phyloP scores from a whole-genome alignment of 2,888 invertebrate genomes.

The Allophyes oxyacanthae region DNA sequence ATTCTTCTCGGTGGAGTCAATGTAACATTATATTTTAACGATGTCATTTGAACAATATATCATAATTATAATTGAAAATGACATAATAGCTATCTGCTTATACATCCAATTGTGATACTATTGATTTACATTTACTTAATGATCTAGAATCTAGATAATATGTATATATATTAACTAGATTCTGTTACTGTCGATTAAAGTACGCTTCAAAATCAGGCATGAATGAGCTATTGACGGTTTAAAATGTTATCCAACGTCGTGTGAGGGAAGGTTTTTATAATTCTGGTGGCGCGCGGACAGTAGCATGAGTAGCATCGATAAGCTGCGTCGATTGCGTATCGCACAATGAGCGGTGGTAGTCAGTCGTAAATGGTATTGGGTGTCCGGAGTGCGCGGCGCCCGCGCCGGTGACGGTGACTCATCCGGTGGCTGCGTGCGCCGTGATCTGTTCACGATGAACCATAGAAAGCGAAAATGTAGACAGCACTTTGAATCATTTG shows the following conservation, averaged over 20 bases:
- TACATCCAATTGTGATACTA: background rate
- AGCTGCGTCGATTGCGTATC: conserved; percentile 55
- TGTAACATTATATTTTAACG: background rate
- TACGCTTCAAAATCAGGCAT: conserved; percentile 15
- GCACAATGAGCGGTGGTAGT: conserved; percentile 64
- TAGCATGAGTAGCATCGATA: conserved; percentile 63
- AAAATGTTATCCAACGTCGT: conserved; percentile 16
- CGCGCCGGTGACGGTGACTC: conserved; percentile 67
- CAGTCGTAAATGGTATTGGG: conserved; percentile 68
- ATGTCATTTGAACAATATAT: conserved; percentile 1
- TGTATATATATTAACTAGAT: background rate
- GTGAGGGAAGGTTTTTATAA: conserved; percentile 41
- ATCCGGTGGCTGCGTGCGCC: conserved; percentile 68
- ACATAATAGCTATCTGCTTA: background rate
- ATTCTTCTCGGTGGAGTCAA: too few species aligned
- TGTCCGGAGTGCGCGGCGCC: conserved; percentile 65
- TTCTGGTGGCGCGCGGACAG: conserved; percentile 50
- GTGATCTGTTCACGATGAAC: conserved; percentile 67
- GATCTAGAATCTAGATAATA: conserved; percentile 4
- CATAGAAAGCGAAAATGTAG: conserved; percentile 62
- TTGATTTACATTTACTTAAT: background rate
- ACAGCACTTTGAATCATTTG: conserved; percentile 47
- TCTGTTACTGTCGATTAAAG: too few species aligned
- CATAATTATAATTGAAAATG: background rate
- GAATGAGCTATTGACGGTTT: conserved; percentile 14